Conservation (phyloP, 2,797 vertebrate genomes). For the Molothrus aeneus region DNA sequence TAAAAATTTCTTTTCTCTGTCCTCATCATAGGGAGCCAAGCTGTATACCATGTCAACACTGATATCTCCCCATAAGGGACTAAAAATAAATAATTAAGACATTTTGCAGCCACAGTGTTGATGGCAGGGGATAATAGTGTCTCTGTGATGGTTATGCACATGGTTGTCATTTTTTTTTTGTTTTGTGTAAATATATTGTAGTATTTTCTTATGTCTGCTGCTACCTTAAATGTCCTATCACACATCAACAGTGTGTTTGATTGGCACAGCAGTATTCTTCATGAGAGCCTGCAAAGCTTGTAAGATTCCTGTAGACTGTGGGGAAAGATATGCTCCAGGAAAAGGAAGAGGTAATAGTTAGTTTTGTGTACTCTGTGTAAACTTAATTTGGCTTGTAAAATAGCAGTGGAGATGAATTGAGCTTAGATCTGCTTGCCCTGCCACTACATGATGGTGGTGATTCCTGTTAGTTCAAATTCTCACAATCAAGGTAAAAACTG, state of each 20-base stretch:
- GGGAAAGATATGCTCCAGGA: constrained; percentile 32
- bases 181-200: background rate
- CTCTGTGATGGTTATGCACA: background rate
- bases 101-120: background rate
- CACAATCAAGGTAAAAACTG: background rate
- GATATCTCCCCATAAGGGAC: background rate
- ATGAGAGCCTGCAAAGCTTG: constrained; percentile 40
- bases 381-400: background rate
- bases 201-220: constrained; percentile 12
- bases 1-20: background rate
- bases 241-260: constrained; percentile 27
- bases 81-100: background rate
- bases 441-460: background rate
- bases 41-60: background rate
- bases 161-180: background rate
- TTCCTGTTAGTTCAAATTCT: background rate
- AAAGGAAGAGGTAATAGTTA: constrained; percentile 56
- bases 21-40: background rate
- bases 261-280: constrained; percentile 42
- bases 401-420: background rate
- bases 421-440: background rate
- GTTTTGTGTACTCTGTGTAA: constrained; percentile 16
- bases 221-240: constrained; percentile 35
- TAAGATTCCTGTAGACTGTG: constrained; percentile 47
- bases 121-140: background rate